Evolutionary conservation across 2,888 invertebrate genomes (phyloP), one percentile per base, ranked within the genome.

Genomic region (Aleiodes testaceus): DNA sequence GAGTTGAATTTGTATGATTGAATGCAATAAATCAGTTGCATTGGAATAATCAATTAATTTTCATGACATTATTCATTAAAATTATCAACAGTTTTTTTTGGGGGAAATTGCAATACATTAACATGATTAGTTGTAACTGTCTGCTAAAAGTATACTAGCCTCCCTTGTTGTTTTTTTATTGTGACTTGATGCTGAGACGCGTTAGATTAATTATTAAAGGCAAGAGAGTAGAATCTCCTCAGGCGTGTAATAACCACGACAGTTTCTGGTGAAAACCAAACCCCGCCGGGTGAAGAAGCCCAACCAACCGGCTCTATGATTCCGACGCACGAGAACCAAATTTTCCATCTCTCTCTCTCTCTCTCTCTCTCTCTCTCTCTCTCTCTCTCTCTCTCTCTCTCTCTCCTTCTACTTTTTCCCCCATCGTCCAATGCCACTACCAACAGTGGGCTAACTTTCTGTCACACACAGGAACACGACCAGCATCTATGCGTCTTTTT

Each of bases 361-460:
- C 26, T n/a, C 5, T 1, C 26, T 9, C 36, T 11, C 30, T 26
- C 20, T n/a, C 26, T n/a, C 5, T 1, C 26, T 9, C 36, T 11
- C 30, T 59, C 59, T 59, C 36, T 42, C 59, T 18, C 55, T 18
- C 20, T 3, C 20, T n/a, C 26, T n/a, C 5, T 1, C 26, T 9
- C 36, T 11, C 30, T 26, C 16, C 18, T 30, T 18, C 11, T 36
- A 36, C 11, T 36, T 42, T 18, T 14, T 59, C 59, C 42, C 16
- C 16, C 36, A 6, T 59, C 42, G 50, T 44, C 42, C 52, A 66
- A 42, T 66, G 63, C 45, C 47, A 22, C 16, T 5, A 42, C 69
- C 70, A 67, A 59, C 74, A 72, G 61, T 72, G 77, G 76, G 77
- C 77, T 75, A 78, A 77, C 77, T 78, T 77, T 77, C 78, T 78